These are phyloP conservation scores for Chloromyia formosa DNA, from an alignment of 2,888 invertebrate genomes.

Conservation along the genomic window DNA sequence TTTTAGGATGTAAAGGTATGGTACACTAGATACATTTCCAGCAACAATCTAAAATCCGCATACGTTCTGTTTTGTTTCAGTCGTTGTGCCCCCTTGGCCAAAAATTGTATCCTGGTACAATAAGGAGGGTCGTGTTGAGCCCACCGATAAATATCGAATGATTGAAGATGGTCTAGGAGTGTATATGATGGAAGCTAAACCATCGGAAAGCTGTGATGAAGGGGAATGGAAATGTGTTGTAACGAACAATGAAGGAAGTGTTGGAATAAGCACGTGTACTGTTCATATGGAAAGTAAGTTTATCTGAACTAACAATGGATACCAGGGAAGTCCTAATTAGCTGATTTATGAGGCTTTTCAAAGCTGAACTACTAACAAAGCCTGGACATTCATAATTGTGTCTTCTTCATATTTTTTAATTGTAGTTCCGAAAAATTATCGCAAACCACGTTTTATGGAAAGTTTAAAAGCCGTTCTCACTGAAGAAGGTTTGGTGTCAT, in stretches of 20 bases:
- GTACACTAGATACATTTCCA: slow-evolving; percentile 53
- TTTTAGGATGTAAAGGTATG: slow-evolving; percentile 78
- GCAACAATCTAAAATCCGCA: background rate
- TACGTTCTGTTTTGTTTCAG: slow-evolving; percentile 58
- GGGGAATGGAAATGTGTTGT: slow-evolving; percentile 93
- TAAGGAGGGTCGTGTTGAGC: slow-evolving; percentile 79
- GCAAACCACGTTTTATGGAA: slow-evolving; percentile 90
- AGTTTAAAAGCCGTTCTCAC: slow-evolving; percentile 87
- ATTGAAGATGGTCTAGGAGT: slow-evolving; percentile 86
- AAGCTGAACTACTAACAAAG: too few species aligned
- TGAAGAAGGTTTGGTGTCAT: slow-evolving; percentile 90
- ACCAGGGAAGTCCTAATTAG: too few species aligned
- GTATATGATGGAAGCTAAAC: slow-evolving; percentile 77
- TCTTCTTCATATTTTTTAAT: slow-evolving; percentile 52
- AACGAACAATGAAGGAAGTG: slow-evolving; percentile 77
- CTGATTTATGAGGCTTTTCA: too few species aligned
- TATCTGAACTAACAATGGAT: too few species aligned
- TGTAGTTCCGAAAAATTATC: slow-evolving; percentile 89
- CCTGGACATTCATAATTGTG: too few species aligned
- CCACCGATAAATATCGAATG: slow-evolving; percentile 75
- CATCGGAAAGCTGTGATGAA: slow-evolving; percentile 81
- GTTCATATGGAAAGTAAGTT: slow-evolving; percentile 81
- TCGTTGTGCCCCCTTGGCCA: slow-evolving; percentile 87
- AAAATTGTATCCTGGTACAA: slow-evolving; percentile 86
- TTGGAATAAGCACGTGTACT: slow-evolving; percentile 78